A percentile compares a stretch with the other conserved stretches of the same genome.
These are phyloP conservation scores for Petrocephalus zakoni DNA, from an alignment of 2,113 vertebrate genomes.

Conservation along the genomic window DNA sequence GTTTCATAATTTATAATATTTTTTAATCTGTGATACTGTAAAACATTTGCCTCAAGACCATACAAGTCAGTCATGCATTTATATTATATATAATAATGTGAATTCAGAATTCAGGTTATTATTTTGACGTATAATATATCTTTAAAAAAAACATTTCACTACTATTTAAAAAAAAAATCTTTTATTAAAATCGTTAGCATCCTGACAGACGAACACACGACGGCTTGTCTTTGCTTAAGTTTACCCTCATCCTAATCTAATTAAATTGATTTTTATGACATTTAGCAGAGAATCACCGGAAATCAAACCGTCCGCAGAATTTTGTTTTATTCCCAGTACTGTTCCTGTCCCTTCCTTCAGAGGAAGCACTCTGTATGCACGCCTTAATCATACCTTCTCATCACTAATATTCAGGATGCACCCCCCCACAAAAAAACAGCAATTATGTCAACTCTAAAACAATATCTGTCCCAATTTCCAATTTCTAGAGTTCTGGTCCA, in stretches of 20 bases:
- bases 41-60: not conserved
- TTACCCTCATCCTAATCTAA: not conserved
- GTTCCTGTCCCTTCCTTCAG: not conserved
- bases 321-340: constrained; percentile 47
- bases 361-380: not conserved
- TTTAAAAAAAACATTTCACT: not conserved
- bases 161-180: not conserved
- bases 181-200: not conserved
- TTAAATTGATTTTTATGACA: constrained; percentile 60
- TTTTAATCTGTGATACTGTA: not conserved
- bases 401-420: not conserved
- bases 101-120: not conserved
- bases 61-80: not conserved
- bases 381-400: not conserved
- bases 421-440: not conserved
- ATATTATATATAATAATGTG: not conserved
- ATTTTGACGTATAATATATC: not conserved
- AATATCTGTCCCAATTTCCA: not conserved
- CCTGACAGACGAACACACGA: not conserved
- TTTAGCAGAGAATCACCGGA: constrained; percentile 49
- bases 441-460: not conserved
- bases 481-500: not conserved
- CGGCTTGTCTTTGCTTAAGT: too few species aligned
- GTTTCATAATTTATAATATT: not conserved
- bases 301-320: constrained; percentile 47